Evolutionary conservation across 2,888 invertebrate species (phyloP).

Genomic region (Trisateles emortualis): DNA sequence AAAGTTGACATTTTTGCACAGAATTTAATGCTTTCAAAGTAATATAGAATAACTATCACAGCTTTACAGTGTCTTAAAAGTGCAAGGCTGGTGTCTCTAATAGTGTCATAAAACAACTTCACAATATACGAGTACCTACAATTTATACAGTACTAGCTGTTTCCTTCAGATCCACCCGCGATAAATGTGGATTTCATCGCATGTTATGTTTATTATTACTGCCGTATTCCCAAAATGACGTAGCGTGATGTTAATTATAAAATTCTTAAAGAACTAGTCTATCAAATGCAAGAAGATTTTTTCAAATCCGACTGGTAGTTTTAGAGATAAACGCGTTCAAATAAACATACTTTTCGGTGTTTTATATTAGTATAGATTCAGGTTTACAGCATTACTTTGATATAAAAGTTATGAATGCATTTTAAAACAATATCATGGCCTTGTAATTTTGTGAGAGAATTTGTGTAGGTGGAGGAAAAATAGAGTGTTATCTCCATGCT

Average conservation of each 20-base stretch:
- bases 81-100: constrained; percentile 26
- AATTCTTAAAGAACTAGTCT: too few species aligned
- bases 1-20: constrained; percentile 27
- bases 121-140: constrained; percentile 9
- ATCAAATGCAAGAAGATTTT: too few species aligned
- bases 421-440: constrained; percentile 50
- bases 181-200: too few species aligned
- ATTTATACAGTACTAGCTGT: too few species aligned
- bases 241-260: too few species aligned
- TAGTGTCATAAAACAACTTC: constrained; percentile 31
- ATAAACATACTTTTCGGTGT: too few species aligned
- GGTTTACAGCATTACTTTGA: constrained; percentile 16
- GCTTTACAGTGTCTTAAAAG: constrained; percentile 43
- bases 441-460: constrained; percentile 54
- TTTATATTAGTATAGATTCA: too few species aligned
- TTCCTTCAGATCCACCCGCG: too few species aligned
- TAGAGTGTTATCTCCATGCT: constrained; percentile 64
- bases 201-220: too few species aligned
- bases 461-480: constrained; percentile 73
- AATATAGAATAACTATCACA: constrained; percentile 38
- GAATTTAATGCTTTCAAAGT: constrained; percentile 35
- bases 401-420: constrained; percentile 41
- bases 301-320: too few species aligned
- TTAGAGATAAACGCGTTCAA: too few species aligned
- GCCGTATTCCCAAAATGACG: too few species aligned